Conservation (phyloP, 2,888 invertebrate species). For the Mythimna impura region DNA sequence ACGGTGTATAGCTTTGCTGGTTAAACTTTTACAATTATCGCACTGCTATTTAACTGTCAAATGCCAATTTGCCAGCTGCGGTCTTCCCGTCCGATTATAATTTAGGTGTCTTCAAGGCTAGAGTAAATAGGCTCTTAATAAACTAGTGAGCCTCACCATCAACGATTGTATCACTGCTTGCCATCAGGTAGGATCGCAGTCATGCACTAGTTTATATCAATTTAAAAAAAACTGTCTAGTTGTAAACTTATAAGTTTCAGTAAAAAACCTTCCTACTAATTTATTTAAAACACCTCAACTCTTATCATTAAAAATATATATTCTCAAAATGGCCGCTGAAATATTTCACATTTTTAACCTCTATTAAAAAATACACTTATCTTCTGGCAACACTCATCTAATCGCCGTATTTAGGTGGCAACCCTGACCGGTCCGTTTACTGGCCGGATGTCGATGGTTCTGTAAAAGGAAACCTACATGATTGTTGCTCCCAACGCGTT, state of each 20-base stretch:
- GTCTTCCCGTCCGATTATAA: too few species aligned
- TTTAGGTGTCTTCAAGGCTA: too few species aligned
- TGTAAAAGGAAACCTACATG: conserved; percentile 83
- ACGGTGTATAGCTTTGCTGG: not conserved
- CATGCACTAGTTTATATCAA: too few species aligned
- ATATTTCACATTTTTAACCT: not conserved
- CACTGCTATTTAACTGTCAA: not conserved
- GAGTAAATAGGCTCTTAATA: too few species aligned
- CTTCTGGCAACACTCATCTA: conserved; percentile 43
- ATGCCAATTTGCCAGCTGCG: too few species aligned
- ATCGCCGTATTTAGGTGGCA: conserved; percentile 43
- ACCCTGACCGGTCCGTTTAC: conserved; percentile 71
- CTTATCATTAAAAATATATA: not conserved
- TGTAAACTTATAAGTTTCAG: not conserved
- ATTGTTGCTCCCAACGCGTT: conserved; percentile 82
- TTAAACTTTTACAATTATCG: not conserved
- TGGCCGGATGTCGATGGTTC: conserved; percentile 84
- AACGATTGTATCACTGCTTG: too few species aligned
- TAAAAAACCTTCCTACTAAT: not conserved
- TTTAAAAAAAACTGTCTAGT: not conserved
- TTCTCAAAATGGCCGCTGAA: not conserved
- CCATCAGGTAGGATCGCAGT: too few species aligned
- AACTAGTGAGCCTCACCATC: too few species aligned
- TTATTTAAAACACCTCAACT: not conserved
- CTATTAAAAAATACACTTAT: conserved; percentile 6